Evolutionary conservation across 2,797 vertebrate species (phyloP), one percentile per base, ranked within the genome.

Genomic region (Picus viridis): DNA sequence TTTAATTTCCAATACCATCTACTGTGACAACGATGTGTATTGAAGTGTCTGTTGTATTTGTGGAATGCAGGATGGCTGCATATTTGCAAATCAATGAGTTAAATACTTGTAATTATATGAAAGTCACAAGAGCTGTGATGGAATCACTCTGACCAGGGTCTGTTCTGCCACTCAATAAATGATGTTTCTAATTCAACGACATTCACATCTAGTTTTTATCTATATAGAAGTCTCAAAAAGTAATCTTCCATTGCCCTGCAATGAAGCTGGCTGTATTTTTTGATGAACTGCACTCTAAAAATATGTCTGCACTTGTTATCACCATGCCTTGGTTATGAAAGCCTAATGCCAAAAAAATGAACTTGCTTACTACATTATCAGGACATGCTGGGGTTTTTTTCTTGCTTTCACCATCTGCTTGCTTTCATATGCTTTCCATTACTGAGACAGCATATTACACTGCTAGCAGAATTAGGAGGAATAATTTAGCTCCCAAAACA

Each of bases 331-430:
- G 82, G 86, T 96, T 94, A 96, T 95, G 93, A 96, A 97, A 97
- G 65, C 88, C 86, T 95, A 95, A 93, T 94, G 94, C 93, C 96
- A 97, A 92, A 95, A 96, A 96, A 95, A 96, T 92, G 93, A 95
- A 94, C 92, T 96, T 93, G 94, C 95, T 96, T 96, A 95, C 95
- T 96, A 95, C 88, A 90, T 94, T 96, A 96, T 96, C 94, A 94
- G 92, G 89, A 94, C 90, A 95, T 68, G 83, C 94, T 92, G 83
- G 34, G 19, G 79, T 95, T 91, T 96, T 96, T 92, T 78, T 51
- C 49, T 51, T 96, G 82, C 75, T 90, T 95, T 90, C 90, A 92
- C 96, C 96, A 96, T 96, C 96, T 96, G 95, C 93, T 96, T 95
- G 91, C 94, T 96, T 96, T 96, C 94, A 95, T 92, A 87, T 95